phyloP scores from a whole-genome alignment of 2,888 invertebrate genomes.

The Pseudococcus viburni region DNA sequence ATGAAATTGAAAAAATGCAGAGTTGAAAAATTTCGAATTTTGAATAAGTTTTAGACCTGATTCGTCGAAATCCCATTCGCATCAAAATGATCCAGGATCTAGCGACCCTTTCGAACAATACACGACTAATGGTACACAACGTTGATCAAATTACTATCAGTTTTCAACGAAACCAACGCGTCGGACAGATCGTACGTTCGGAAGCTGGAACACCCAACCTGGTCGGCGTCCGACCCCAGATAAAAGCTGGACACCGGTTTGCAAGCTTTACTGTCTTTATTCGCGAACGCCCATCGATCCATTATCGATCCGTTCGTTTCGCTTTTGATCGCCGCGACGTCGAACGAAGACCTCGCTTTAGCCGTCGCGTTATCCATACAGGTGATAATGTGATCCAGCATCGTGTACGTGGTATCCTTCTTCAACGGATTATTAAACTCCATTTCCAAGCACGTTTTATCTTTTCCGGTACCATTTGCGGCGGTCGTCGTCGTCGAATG shows the following conservation, averaged over 20 bases:
- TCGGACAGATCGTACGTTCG: conserved; percentile 43
- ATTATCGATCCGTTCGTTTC: conserved; percentile 68
- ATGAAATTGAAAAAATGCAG: no score
- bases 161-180: not conserved
- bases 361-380: conserved; percentile 68
- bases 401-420: conserved; percentile 71
- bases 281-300: conserved; percentile 68
- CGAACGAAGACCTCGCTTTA: not conserved
- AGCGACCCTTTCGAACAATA: no score
- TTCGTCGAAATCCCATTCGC: no score
- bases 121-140: conserved; percentile 13
- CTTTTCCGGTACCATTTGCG: conserved; percentile 66
- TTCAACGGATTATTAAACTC: conserved; percentile 71
- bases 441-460: conserved; percentile 68
- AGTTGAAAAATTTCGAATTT: no score
- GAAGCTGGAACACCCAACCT: conserved; percentile 67
- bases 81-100: no score
- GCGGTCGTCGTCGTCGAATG: conserved; percentile 57
- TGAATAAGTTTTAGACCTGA: no score
- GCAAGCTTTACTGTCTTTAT: conserved; percentile 29
- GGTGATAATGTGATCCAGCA: conserved; percentile 70
- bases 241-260: conserved; percentile 26
- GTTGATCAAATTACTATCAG: conserved; percentile 22
- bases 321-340: conserved; percentile 53
- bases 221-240: conserved; percentile 64